Evolutionary conservation across 2,797 vertebrate species (phyloP).

Genomic region (Sarcoramphus papa): DNA sequence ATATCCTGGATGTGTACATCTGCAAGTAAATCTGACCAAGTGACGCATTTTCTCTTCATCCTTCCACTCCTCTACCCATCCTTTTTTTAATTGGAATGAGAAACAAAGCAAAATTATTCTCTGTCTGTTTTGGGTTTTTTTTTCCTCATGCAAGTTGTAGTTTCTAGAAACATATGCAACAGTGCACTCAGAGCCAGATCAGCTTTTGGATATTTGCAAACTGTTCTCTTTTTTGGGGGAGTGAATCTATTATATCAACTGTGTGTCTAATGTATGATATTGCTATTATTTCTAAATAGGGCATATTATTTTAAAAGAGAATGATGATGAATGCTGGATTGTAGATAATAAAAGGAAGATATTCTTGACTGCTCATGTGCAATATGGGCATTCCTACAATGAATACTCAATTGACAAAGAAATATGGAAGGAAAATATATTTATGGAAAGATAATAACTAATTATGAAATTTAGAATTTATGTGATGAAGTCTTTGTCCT

Average conservation of each 20-base stretch:
- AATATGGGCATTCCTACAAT: neutral
- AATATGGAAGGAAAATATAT: neutral
- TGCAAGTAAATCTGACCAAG: neutral
- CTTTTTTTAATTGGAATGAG: neutral
- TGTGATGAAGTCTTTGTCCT: neutral
- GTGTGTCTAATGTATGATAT: neutral
- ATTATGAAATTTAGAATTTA: neutral
- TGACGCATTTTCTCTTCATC: neutral
- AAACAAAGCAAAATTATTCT: neutral
- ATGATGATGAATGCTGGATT: neutral
- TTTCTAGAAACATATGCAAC: neutral
- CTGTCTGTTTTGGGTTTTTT: neutral
- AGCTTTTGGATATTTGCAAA: neutral
- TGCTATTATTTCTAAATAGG: neutral
- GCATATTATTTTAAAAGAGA: neutral
- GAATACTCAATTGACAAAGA: neutral
- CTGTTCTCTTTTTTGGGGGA: accelerated
- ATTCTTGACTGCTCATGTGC: neutral
- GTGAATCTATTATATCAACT: neutral
- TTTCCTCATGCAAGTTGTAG: neutral
- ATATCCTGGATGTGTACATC: neutral
- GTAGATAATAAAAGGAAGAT: neutral
- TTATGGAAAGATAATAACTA: neutral
- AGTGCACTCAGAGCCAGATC: neutral
- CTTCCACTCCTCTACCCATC: neutral